phyloP scores from a whole-genome alignment of 2,113 vertebrate species.

The Heptranchias perlo region DNA sequence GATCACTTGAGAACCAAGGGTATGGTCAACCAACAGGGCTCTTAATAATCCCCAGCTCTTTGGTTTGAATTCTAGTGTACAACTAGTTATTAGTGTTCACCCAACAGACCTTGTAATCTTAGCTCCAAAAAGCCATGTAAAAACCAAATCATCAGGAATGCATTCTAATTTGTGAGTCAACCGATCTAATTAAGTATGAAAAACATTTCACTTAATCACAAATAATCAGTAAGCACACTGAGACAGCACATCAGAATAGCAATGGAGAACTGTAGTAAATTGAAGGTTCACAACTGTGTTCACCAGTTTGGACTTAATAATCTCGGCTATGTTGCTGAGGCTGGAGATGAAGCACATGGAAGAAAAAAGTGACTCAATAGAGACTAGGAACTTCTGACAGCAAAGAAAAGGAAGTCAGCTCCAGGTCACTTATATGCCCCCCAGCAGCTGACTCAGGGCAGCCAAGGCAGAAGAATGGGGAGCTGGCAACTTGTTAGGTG shows the following conservation, averaged over 20 bases:
- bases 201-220: not conserved
- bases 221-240: not conserved
- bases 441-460: too few species aligned
- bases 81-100: not conserved
- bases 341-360: too few species aligned
- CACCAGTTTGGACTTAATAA: too few species aligned
- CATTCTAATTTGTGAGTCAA: not conserved
- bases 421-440: not conserved
- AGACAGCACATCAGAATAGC: not conserved
- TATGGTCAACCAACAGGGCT: not conserved
- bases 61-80: not conserved
- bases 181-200: not conserved
- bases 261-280: not conserved
- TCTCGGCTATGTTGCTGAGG: too few species aligned
- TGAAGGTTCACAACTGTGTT: too few species aligned
- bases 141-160: not conserved
- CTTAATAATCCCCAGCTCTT: not conserved
- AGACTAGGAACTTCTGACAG: too few species aligned
- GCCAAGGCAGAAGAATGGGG: too few species aligned
- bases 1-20: constrained; percentile 54
- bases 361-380: too few species aligned
- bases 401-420: too few species aligned
- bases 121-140: not conserved
- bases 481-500: too few species aligned
- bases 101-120: not conserved